Conservation (phyloP, 2,113 vertebrate genomes). For the Gymnocephalus cernua region DNA sequence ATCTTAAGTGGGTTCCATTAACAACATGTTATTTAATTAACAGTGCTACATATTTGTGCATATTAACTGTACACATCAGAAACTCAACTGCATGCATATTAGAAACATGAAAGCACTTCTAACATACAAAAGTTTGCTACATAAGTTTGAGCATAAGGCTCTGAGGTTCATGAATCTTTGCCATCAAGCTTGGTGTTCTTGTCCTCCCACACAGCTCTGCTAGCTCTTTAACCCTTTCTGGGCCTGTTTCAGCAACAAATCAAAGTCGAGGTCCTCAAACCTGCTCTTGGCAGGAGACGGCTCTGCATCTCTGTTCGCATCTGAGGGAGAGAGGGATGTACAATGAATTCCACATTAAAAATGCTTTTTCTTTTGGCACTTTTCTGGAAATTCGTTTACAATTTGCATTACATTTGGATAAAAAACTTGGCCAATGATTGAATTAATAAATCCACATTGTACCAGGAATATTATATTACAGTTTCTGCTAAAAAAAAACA, state of each 20-base stretch:
- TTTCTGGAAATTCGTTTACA: not conserved
- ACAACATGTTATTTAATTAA: constrained; percentile 19
- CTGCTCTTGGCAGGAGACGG: constrained; percentile 84
- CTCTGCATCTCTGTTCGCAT: constrained; percentile 89
- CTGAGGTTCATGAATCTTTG: constrained; percentile 50
- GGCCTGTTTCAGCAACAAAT: constrained; percentile 93
- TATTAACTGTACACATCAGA: constrained; percentile 41
- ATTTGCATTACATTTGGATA: not conserved
- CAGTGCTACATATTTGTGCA: constrained; percentile 38
- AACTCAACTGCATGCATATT: constrained; percentile 28
- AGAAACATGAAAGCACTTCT: constrained; percentile 19
- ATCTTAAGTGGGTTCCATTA: not conserved
- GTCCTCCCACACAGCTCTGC: constrained; percentile 51
- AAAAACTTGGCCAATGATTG: not conserved
- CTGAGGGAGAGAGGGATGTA: constrained; percentile 75
- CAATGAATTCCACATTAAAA: not conserved
- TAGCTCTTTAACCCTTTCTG: constrained; percentile 91
- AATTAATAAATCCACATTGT: not conserved
- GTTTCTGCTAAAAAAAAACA: not conserved
- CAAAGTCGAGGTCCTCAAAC: constrained; percentile 92
- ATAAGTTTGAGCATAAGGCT: constrained; percentile 46
- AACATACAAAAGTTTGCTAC: constrained; percentile 48
- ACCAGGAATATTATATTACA: not conserved
- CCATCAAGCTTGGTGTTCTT: not conserved
- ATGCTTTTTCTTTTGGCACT: not conserved